Percentiles rank a stretch among this genome's conserved stretches.
These are phyloP conservation scores for Melanargia galathea DNA, from an alignment of 2,888 invertebrate genomes.

Conservation along the genomic window DNA sequence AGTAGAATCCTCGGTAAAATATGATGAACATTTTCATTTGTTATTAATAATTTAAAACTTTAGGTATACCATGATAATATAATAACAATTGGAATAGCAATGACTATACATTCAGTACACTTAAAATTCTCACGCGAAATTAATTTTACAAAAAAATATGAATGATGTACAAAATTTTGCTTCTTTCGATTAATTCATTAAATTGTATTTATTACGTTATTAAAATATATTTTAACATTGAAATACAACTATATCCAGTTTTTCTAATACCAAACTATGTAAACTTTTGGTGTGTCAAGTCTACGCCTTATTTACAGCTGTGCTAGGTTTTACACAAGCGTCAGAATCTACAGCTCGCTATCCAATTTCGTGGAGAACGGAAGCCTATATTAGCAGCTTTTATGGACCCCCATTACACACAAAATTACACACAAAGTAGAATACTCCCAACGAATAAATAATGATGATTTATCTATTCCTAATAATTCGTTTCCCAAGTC, in stretches of 20 bases:
- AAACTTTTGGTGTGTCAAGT: constrained; percentile 5
- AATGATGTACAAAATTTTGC: too few species aligned
- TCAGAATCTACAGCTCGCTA: constrained; percentile 55
- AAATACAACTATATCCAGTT: too few species aligned
- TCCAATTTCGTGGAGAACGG: constrained; percentile 13
- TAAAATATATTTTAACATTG: too few species aligned
- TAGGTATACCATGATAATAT: neutral
- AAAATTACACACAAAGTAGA: constrained; percentile 1
- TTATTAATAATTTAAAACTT: neutral
- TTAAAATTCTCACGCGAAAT: too few species aligned
- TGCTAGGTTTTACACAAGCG: constrained; percentile 54
- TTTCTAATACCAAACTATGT: neutral
- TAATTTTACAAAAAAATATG: too few species aligned
- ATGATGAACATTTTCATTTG: neutral
- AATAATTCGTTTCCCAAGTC: neutral
- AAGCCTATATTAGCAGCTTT: neutral
- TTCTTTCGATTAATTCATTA: too few species aligned
- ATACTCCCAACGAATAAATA: constrained; percentile 1
- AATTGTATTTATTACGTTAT: too few species aligned
- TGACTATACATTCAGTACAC: neutral
- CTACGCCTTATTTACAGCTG: constrained; percentile 42
- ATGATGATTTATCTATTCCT: neutral
- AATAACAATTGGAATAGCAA: neutral
- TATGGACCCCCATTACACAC: constrained; percentile 1
- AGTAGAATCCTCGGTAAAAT: constrained; percentile 11